Evolutionary conservation across 2,888 invertebrate genomes (phyloP).

Genomic region (Lysandra coridon): DNA sequence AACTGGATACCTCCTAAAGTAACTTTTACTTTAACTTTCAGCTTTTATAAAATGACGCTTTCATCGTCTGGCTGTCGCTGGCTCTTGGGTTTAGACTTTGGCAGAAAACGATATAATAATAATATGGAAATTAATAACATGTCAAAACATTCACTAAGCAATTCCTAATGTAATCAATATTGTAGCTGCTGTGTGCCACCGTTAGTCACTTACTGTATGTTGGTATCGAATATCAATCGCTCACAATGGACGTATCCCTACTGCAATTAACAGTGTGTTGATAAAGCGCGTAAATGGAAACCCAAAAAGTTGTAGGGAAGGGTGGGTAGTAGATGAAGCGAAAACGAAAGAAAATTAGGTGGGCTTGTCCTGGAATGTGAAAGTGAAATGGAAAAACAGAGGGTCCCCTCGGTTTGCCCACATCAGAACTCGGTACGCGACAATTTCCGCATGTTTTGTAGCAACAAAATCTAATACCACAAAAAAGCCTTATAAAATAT

Average conservation of each 20-base stretch:
- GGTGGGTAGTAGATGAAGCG: constrained; percentile 25
- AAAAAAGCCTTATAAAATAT: background rate
- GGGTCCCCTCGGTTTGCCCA: constrained; percentile 21
- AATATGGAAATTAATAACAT: too few relatives aligned
- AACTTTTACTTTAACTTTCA: too few relatives aligned
- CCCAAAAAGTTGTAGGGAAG: constrained; percentile 6
- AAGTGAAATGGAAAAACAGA: constrained; percentile 22
- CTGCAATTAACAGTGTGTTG: background rate
- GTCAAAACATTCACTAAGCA: too few relatives aligned
- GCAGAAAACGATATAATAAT: too few relatives aligned
- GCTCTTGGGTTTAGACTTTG: too few relatives aligned
- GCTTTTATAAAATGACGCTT: too few relatives aligned
- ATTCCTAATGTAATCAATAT: too few relatives aligned
- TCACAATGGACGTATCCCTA: background rate
- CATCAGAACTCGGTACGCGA: background rate
- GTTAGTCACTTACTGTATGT: background rate
- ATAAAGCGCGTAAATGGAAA: constrained; percentile 11
- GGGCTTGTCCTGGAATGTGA: constrained; percentile 13
- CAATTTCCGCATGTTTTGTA: constrained; percentile 13
- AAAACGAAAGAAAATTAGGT: constrained; percentile 28
- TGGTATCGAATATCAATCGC: background rate
- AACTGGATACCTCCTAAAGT: too few relatives aligned
- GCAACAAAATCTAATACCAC: background rate
- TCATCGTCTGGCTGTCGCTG: too few relatives aligned
- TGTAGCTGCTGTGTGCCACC: background rate